Base-by-base conservation (phyloP, 2,888 invertebrate genomes). In the Tetanocera ferruginea region DNA sequence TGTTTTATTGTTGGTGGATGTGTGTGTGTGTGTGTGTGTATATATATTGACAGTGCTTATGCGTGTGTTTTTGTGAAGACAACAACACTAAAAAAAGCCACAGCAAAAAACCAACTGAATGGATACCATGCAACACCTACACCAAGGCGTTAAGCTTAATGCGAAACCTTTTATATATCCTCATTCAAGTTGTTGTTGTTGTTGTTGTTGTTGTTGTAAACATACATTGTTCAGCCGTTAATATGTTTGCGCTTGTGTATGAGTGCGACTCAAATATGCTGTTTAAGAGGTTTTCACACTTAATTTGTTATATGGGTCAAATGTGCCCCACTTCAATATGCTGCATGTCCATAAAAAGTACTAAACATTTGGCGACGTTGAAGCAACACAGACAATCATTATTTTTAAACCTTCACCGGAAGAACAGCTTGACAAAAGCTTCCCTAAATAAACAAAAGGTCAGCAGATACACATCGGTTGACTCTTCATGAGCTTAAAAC, bases 241-340 rank as follows among this genome's bases (percentile, higher is more conserved):
- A 19, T 19, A 23, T 69, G 43, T 60, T 14, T 14, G 64, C 31
- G n/a, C 11, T 28, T 17, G 64, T 34, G 34, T 3, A n/a, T 75
- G 70, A 74, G 31, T 17, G 37, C 37, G 51, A 19, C 17, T 17
- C 49, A 43, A 69, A 43, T 43, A n/a, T 69, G 31, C 71, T 52
- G 55, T 52, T 71, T 76, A 78, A 78, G 73, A 78, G 78, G 76
- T 69, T 74, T 78, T 78, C 66, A 78, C 78, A 78, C 78, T 76
- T 79, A 77, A 79, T 79, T 79, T 79, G 79, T 67, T 71, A 79
- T 75, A 76, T 79, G 76, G 79, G 79, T 79, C 79, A 79, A 71
- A 77, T 67, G 75, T 43, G 3, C 43, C 14, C 11, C 43, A 11
- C 11, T 43, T 43, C 11, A 43, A 43, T 43, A 43, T 43, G 43